Percentiles rank a stretch among this genome's conserved stretches.
These are phyloP conservation scores for Cyrtorhinus lividipennis DNA, from an alignment of 1,140 invertebrate species.

Conservation along the genomic window DNA sequence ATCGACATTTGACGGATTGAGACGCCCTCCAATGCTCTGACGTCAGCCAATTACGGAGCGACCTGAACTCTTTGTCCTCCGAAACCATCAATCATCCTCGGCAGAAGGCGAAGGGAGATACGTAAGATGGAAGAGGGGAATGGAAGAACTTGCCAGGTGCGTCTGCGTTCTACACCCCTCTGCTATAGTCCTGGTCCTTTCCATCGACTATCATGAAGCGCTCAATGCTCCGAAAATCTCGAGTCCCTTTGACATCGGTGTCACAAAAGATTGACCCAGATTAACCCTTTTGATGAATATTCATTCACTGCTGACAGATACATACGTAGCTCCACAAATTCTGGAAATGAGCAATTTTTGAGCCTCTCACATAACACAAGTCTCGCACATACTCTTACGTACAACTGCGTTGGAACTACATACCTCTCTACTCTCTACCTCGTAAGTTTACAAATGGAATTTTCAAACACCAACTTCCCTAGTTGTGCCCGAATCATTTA, in stretches of 20 bases:
- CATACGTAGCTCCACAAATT: background rate
- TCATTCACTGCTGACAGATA: background rate
- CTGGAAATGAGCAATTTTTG: background rate
- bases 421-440: too few species aligned
- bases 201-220: background rate
- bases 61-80: background rate
- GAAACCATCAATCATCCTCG: constrained; percentile 2
- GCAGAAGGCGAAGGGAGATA: background rate
- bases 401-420: too few species aligned
- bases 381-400: background rate
- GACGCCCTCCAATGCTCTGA: background rate
- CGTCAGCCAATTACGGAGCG: constrained; percentile 2
- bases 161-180: background rate
- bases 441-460: too few species aligned
- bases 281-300: background rate
- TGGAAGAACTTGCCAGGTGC: background rate
- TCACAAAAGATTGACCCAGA: background rate
- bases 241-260: background rate
- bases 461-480: background rate
- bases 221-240: background rate
- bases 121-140: background rate
- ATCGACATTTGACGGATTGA: background rate
- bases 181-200: too few species aligned
- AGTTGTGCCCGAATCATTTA: background rate
- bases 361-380: background rate